Evolutionary conservation across 2,113 vertebrate species (phyloP).

Genomic region (Haliaeetus leucogaster): DNA sequence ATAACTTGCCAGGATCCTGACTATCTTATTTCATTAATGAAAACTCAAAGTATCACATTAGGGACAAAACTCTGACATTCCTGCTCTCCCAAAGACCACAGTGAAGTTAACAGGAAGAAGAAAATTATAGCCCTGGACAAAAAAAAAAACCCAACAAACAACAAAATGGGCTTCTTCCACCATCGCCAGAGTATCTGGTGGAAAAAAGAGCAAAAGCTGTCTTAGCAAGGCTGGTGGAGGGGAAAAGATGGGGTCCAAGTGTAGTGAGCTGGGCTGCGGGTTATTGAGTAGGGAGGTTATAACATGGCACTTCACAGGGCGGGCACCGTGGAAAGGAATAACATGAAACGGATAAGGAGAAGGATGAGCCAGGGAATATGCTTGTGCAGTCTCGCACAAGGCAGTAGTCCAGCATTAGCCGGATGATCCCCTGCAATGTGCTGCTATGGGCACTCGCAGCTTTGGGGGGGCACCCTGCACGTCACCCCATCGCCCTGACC

Average conservation of each 20-base stretch:
- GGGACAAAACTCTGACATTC: not conserved
- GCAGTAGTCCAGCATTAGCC: not conserved
- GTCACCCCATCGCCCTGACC: accelerated
- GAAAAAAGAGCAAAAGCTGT: not conserved
- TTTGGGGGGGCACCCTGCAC: not conserved
- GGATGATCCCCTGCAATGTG: not conserved
- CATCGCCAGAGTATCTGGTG: not conserved
- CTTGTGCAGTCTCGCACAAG: not conserved
- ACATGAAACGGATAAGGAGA: not conserved
- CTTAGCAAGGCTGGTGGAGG: not conserved
- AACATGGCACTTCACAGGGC: not conserved
- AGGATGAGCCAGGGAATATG: not conserved
- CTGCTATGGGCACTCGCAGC: not conserved
- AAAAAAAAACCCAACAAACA: not conserved
- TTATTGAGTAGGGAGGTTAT: not conserved
- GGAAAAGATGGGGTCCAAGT: not conserved
- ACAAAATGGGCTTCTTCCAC: not conserved
- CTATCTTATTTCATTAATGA: not conserved
- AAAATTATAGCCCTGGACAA: not conserved
- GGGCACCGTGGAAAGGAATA: not conserved
- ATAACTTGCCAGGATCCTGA: not conserved
- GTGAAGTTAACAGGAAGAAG: not conserved
- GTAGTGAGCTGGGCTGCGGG: not conserved
- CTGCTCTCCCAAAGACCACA: not conserved
- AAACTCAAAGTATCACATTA: not conserved